phyloP scores from a whole-genome alignment of 2,888 invertebrate genomes.

The Xylophagus ater region DNA sequence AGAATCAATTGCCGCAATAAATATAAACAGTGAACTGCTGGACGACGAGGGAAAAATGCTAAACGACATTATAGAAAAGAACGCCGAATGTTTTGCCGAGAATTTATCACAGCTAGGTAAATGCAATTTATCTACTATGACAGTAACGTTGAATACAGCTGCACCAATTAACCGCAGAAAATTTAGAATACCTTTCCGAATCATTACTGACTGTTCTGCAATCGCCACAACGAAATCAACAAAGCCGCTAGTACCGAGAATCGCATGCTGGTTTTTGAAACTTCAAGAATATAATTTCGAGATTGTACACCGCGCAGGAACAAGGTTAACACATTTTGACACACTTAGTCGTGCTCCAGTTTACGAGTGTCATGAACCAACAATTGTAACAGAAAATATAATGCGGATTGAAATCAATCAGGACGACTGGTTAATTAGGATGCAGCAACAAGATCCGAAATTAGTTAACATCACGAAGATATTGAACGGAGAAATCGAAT shows the following conservation, averaged over 20 bases:
- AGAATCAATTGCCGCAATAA: too few relatives aligned
- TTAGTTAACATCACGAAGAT: too few relatives aligned
- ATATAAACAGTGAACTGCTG: too few relatives aligned
- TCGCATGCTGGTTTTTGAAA: slow-evolving; percentile 24
- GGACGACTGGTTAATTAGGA: neutral
- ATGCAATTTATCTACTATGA: too few relatives aligned
- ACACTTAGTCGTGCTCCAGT: slow-evolving; percentile 22
- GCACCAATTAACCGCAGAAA: too few relatives aligned
- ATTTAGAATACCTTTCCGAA: slow-evolving; percentile 22
- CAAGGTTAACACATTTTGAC: slow-evolving; percentile 27
- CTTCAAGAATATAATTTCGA: slow-evolving; percentile 20
- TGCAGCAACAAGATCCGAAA: neutral
- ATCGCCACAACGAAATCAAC: slow-evolving; percentile 24
- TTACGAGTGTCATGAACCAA: slow-evolving; percentile 10
- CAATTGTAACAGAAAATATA: slow-evolving; percentile 7
- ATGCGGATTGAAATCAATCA: neutral
- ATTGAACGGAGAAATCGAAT: too few relatives aligned
- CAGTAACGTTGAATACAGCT: too few relatives aligned
- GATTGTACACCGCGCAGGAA: slow-evolving; percentile 17
- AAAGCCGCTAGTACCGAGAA: slow-evolving; percentile 23
- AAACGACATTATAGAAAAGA: too few relatives aligned
- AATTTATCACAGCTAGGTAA: too few relatives aligned
- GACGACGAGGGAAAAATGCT: too few relatives aligned
- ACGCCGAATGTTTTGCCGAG: too few relatives aligned
- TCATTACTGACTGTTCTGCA: slow-evolving; percentile 30